Base-by-base conservation (phyloP, 1,140 invertebrate genomes). In the Probaryconus sp. region DNA sequence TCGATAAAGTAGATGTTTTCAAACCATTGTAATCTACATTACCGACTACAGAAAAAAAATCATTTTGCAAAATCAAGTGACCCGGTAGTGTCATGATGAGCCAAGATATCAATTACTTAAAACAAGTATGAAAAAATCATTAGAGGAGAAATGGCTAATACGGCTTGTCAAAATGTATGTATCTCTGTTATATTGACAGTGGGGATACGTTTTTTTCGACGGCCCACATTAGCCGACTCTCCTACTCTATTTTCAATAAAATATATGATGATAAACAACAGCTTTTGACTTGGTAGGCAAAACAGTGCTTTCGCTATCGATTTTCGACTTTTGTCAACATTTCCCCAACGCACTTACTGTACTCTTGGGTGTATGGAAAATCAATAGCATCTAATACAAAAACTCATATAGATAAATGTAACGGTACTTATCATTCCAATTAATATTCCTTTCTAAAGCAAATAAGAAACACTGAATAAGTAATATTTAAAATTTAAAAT, bases 361-460 rank as follows among this genome's bases (percentile, higher is more conserved):
- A 40, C 40, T 40, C 21, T 53, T 5, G 18, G 31, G 16, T 11
- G 17, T 20, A 13, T 31, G 26, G 37, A 55, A 55, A 55, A 55
- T 42, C 51, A 55, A 55, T 42, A 35, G 9, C 10, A 30, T 16
- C 16, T 3, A 10, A 55, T 31, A 17, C 31, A 1, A 28, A 42
- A n/a, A n/a, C n/a, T n/a, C n/a, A 20, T 55, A 24, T 30, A 55
- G 14, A 16, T 40, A 42, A 55, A 38, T 55, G 35, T 28, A 18
- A 53, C 16, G 18, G 11, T 14, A 35, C 42, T 55, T 55, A n/a
- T n/a, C 14, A 55, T 42, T 55, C 18, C 17, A 40, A 40, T 16
- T 21, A 17, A n/a, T 4, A 24, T 2, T 1, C 5, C 11, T 42
- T 42, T 42, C 18, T 10, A 42, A 24, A 42, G 10, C 18, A 13